Base-by-base conservation (phyloP, 1,140 invertebrate genomes). In the Penaeus vannamei region DNA sequence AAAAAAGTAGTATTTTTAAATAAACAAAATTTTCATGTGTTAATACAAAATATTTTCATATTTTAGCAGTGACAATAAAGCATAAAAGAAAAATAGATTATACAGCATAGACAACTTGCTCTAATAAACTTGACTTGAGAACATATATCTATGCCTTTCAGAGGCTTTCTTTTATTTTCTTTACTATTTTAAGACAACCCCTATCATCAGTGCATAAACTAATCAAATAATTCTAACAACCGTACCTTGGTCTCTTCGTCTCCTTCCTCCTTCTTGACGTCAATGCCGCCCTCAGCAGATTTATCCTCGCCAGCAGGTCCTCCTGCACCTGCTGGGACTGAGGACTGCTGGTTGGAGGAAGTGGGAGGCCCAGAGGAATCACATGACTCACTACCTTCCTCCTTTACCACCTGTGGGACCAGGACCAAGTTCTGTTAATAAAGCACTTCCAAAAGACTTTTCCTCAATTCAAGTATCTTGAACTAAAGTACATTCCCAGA, bases 191-290 rank as follows among this genome's bases (percentile, higher is more conserved):
- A 26, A n/a, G n/a, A 72, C 66, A 26, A 29, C 36, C 14, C 81
- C 12, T 42, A 60, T 60, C 26, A 36, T 32, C 20, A 66, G 64
- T 32, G 10, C 32, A 20, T 36, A 84, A 32, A 12, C 26, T 66
- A 62, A 46, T 22, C 62, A 66, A 32, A n/a, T 22, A 3, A 42
- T 14, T 12, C 29, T 66, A 0, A 10, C 32, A n/a, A 1, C 20
- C 59, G 66, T 61, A 89, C 88, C 88, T 90, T 90, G 32, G 84
- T 17, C 95, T 91, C 92, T 94, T 93, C 93, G 95, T 92, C 94
- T 95, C 92, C 93, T 91, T 92, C 93, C 91, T 96, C 95, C 90
- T 96, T 96, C 85, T 95, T 95, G 17, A 94, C 92, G 61, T 94
- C 94, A 29, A 32, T 19, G 53, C n/a, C 46, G 5, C 89, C 91